Base-by-base conservation (phyloP, 2,888 invertebrate species). In the Caradrina kadenii region DNA sequence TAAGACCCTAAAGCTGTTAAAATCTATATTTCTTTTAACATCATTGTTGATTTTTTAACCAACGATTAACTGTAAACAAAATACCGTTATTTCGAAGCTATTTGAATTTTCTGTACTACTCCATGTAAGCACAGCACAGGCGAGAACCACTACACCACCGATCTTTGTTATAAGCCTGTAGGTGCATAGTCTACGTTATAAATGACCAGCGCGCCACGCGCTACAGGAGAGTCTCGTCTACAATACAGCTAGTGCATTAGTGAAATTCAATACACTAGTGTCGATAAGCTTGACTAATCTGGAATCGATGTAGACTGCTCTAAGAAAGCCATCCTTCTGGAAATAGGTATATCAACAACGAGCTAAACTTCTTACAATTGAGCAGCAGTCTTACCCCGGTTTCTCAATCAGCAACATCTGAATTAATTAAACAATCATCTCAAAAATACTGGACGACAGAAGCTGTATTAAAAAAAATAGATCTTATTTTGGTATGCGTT, bases 191-290 rank as follows among this genome's bases (percentile, higher is more conserved):
- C 17, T 42, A 35, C 39, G 35, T 42, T 55, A 21, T 21, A 42
- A 48, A 56, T 55, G 45, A 49, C 31, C 76, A 76, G 22, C 15
- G 22, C 31, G 61, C 50, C 50, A 48, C n/a, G 7, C 8, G 35
- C 35, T 35, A 35, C 35, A 35, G 35, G 35, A 10, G 35, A 50
- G 31, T 6, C 60, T 60, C n/a, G 6, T 15, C 11, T 31, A 13
- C 17, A 53, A 53, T 26, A 26, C 11, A 45, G 11, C 31, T 35
- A 31, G 19, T 42, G 21, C 19, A 39, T 60, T 59, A 1, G 35
- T 10, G 19, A 35, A 39, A 58, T 70, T 39, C 10, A 8, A 70
- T 10, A 60, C 21, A 21, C 17, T 22, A 70, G n/a, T 69, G 8
- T 58, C 21, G 11, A 5, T 1, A 17, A 19, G 4, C 7, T 35